Evolutionary conservation across 2,888 invertebrate genomes (phyloP).

Genomic region (Drosophila cognata): DNA sequence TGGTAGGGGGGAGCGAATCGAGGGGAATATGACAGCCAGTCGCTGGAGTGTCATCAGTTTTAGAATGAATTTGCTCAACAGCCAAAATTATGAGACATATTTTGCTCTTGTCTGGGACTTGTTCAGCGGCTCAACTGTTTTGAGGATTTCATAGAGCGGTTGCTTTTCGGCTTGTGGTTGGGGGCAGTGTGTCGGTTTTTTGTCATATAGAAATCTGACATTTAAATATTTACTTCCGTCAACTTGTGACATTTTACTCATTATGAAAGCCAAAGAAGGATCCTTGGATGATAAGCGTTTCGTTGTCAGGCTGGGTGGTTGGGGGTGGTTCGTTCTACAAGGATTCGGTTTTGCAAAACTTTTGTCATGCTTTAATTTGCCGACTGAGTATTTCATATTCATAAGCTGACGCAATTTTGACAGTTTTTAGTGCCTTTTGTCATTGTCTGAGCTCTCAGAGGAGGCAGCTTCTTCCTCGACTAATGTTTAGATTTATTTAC

Average conservation of each 20-base stretch:
- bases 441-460: slow-evolving; percentile 26
- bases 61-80: slow-evolving; percentile 46
- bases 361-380: slow-evolving; percentile 65
- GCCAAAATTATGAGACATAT: slow-evolving; percentile 75
- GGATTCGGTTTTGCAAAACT: slow-evolving; percentile 50
- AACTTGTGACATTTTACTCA: slow-evolving; percentile 82
- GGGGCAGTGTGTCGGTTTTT: slow-evolving; percentile 10
- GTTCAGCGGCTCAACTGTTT: slow-evolving; percentile 14
- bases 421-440: slow-evolving; percentile 71
- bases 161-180: no score
- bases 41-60: slow-evolving; percentile 45
- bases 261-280: slow-evolving; percentile 55
- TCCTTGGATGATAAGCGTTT: slow-evolving; percentile 43
- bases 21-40: slow-evolving; percentile 19
- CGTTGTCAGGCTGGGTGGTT: slow-evolving; percentile 27
- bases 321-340: slow-evolving; percentile 2
- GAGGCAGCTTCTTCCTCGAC: neutral
- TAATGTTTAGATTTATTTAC: slow-evolving; percentile 77
- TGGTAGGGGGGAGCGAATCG: neutral
- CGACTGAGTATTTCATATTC: slow-evolving; percentile 68
- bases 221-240: slow-evolving; percentile 83
- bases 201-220: slow-evolving; percentile 80
- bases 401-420: slow-evolving; percentile 78
- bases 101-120: slow-evolving; percentile 45
- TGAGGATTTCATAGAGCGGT: slow-evolving; percentile 7